Percentiles rank a stretch among this genome's conserved stretches.
These are phyloP conservation scores for Peromyscus eremicus DNA, from an alignment of 2,797 vertebrate genomes.

Conservation along the genomic window DNA sequence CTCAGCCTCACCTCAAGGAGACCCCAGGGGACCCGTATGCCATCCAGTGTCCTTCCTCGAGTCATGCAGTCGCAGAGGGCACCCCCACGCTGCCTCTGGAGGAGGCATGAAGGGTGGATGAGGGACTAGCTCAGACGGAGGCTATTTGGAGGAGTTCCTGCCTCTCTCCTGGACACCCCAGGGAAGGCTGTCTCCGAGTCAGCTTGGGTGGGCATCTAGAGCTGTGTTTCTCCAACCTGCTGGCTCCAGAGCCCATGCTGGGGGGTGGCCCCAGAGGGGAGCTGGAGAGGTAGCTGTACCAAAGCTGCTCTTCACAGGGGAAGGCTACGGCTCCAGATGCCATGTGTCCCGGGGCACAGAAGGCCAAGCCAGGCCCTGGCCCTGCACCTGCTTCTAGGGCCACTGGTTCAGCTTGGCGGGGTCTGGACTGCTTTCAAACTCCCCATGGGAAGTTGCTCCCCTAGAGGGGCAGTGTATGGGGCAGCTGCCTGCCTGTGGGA, in stretches of 20 bases:
- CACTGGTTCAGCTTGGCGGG: accelerated
- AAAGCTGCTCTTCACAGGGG: accelerated
- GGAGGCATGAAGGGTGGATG: neutral
- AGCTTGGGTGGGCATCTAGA: neutral
- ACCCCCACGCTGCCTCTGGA: neutral
- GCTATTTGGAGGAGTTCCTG: neutral
- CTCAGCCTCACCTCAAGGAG: neutral
- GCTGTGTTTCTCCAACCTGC: accelerated
- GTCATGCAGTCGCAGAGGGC: neutral
- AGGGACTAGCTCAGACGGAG: neutral
- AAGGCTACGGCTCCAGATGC: neutral
- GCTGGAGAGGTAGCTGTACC: accelerated
- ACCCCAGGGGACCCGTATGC: neutral
- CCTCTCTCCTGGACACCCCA: accelerated
- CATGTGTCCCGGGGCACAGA: neutral
- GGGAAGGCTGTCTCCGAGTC: neutral
- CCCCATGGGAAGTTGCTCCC: neutral
- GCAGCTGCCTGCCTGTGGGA: neutral
- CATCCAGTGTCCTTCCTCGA: neutral
- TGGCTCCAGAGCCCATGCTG: neutral
- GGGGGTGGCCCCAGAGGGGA: too few relatives aligned
- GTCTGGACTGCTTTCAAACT: neutral
- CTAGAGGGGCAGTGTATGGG: neutral
- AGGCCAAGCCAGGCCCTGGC: neutral
- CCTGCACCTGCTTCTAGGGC: neutral